Evolutionary conservation across 2,797 vertebrate genomes (phyloP), one percentile per base, ranked within the genome.

Genomic region (Onychomys leucogaster): DNA sequence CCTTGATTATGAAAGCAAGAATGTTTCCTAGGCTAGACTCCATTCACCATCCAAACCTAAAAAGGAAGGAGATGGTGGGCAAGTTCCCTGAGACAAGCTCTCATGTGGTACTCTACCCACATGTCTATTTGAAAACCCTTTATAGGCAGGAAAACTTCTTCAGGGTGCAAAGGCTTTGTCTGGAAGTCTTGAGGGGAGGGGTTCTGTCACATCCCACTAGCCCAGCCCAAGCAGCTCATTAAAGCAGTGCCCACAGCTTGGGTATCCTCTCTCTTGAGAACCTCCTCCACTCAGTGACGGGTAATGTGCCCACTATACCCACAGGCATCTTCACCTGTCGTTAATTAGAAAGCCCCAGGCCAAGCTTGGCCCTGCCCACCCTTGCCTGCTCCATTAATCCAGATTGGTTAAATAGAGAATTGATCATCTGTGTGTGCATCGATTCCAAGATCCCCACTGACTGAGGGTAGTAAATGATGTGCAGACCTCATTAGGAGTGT

Each of bases 391-490:
- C 14, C 91, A 23, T 46, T 84, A 77, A 69, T 49, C 89, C 37
- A 95, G 87, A 91, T 82, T 85, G 94, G 93, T 81, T 96, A 91
- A 94, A 13, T 52, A 75, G 83, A 84, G 73, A 92, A 95, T 82
- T 61, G 93, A 95, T 95, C 5, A 57, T 49, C 29, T 5, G 89
- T 49, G 1, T 1, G 23, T 8, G 63, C 29, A n/a, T n/a, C 77
- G 83, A 37, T 90, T 71, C 73, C 93, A 90, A 96, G 93, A 59
- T 9, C 57, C 43, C 34, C 9, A 0, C 46, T 17, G 37, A 55
- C 80, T 10, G 1, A 55, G 65, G 23, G 27, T 14, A 7, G 69
- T 37, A 21, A 94, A 82, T 4, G 59, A 55, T 0, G 0, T 4
- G 25, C 29, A 5, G 12, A 25, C 43, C 55, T 59, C 77, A 4